These are phyloP conservation scores for Lithobates pipiens DNA, from an alignment of 2,797 vertebrate species.

Conservation along the genomic window DNA sequence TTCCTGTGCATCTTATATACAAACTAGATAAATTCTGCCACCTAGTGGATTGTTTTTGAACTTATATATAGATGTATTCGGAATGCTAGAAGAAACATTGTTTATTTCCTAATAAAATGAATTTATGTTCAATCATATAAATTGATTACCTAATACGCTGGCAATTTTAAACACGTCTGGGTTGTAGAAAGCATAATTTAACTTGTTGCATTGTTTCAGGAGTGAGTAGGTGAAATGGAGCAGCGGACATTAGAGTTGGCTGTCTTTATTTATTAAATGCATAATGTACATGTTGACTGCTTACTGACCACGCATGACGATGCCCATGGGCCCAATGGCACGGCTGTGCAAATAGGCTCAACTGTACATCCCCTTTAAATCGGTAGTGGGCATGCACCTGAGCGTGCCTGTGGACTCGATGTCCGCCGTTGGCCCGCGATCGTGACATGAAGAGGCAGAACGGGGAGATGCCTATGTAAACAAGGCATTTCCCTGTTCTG, in stretches of 20 bases:
- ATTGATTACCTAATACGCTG: background rate
- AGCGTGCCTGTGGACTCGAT: no score
- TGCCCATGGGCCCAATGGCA: no score
- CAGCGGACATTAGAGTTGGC: background rate
- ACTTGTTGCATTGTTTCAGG: background rate
- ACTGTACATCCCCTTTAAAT: no score
- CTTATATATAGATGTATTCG: background rate
- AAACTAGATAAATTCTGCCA: slow-evolving; percentile 73
- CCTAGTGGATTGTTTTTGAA: slow-evolving; percentile 72
- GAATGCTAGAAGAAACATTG: background rate
- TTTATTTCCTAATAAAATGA: background rate
- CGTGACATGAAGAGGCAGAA: no score
- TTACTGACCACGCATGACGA: no score
- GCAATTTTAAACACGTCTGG: background rate
- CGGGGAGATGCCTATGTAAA: no score
- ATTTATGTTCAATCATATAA: background rate
- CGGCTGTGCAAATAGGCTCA: no score
- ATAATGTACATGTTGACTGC: no score
- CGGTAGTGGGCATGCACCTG: no score
- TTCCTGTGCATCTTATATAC: background rate
- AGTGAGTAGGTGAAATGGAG: background rate
- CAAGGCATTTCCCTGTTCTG: no score
- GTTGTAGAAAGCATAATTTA: background rate
- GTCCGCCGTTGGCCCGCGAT: no score
- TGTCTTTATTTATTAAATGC: no score